These are phyloP conservation scores for Crotophaga sulcirostris DNA, from an alignment of 2,113 vertebrate genomes.

Conservation along the genomic window DNA sequence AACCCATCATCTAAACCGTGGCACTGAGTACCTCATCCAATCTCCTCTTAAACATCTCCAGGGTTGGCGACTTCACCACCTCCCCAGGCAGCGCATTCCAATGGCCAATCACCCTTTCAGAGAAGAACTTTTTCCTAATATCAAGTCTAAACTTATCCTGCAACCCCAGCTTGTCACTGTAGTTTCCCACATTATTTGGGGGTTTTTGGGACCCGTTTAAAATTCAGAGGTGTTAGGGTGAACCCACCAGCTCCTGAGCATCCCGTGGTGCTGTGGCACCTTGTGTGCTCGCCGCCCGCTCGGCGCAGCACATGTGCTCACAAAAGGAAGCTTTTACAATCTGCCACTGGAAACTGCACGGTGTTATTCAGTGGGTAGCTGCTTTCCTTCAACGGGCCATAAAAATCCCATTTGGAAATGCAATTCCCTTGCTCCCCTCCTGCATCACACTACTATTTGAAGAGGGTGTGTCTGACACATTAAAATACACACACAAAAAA, in stretches of 20 bases:
- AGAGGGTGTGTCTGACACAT: neutral
- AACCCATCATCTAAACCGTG: too few relatives aligned
- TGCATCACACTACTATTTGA: slow-evolving; percentile 6
- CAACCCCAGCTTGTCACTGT: neutral
- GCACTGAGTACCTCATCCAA: too few relatives aligned
- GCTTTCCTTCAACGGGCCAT: slow-evolving; percentile 61
- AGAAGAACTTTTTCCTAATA: too few relatives aligned
- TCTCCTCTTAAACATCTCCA: too few relatives aligned
- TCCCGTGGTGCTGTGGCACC: neutral
- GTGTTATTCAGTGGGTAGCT: slow-evolving; percentile 39
- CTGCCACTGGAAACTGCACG: neutral
- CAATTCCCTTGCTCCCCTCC: slow-evolving; percentile 35
- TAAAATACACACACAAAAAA: neutral
- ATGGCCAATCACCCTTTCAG: too few relatives aligned
- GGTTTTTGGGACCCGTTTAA: neutral
- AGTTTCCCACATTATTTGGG: neutral
- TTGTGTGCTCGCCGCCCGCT: rapidly evolving
- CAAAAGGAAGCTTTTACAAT: neutral
- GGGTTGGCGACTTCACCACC: too few relatives aligned
- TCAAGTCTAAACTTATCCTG: too few relatives aligned
- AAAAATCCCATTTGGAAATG: slow-evolving; percentile 65
- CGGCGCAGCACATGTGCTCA: rapidly evolving
- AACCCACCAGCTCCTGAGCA: neutral
- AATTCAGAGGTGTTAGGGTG: neutral
- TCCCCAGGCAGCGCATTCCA: too few relatives aligned